Base-by-base conservation (phyloP, 2,888 invertebrate genomes). In the Megamerina dolium region DNA sequence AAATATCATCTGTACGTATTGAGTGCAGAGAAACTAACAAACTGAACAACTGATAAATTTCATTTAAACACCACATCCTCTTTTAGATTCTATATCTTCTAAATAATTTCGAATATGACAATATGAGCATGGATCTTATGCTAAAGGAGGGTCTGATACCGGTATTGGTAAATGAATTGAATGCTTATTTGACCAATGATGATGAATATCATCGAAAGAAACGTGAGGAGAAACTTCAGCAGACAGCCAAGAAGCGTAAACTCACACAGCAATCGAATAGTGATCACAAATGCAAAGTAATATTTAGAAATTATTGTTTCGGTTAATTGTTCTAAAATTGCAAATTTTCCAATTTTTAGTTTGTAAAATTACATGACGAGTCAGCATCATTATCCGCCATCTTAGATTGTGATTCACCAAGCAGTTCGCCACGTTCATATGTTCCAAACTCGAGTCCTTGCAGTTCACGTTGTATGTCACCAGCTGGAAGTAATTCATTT, bases 111-210 rank as follows among this genome's bases (percentile, higher is more conserved):
- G 69, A 66, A 48, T 60, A 66, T 34, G 67, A 75, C 45, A 66
- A 76, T 30, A 60, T 70, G 41, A 77, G 78, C 31, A 57, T 63
- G 46, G 72, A 75, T 35, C 72, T 73, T 43, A 73, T 79, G 73
- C 65, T 76, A 43, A 70, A 75, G 57, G 77, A 77, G 52, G 77
- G 77, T 41, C 71, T 74, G 42, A 75, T 77, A 3, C 68, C 74
- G 2, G 72, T 76, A 51, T 58, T 79, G 41, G 67, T 78, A 14
- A 71, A 72, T 41, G 69, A 74, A 30, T 57, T 79, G 20, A 71
- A 67, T 40, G 56, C 54, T 12, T 70, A 64, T 50, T 37, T 70
- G 29, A 65, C 61, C 26, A 63, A 64, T 21, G 59, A 68, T 31
- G 70, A 70, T 39, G 70, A 68, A 17, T 59, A 60, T 40, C 60